phyloP scores from a whole-genome alignment of 2,797 vertebrate genomes.

The Gambusia yucatana region DNA sequence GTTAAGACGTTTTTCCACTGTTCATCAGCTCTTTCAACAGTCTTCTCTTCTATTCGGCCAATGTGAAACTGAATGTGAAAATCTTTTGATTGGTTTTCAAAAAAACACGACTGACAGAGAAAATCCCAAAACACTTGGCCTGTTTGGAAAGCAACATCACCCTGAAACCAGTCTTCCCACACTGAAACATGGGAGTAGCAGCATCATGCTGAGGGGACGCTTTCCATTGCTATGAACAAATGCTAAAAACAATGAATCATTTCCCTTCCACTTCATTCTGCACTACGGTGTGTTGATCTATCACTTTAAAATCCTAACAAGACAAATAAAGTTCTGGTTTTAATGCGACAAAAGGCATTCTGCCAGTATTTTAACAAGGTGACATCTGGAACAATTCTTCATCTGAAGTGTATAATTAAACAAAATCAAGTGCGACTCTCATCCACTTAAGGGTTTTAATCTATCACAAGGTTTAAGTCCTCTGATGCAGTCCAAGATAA shows the following conservation, averaged over 20 bases:
- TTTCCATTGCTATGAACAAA: background rate
- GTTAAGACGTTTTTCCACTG: background rate
- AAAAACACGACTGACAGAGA: background rate
- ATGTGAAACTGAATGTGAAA: background rate
- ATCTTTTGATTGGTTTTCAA: background rate
- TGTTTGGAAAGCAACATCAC: background rate
- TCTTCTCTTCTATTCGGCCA: background rate
- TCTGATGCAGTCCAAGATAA: background rate
- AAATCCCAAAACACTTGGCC: background rate
- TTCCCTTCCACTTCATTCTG: background rate
- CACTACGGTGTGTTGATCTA: background rate
- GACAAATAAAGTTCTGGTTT: background rate
- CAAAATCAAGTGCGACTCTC: background rate
- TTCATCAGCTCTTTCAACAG: conserved; percentile 4
- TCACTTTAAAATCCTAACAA: background rate
- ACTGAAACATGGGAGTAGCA: background rate
- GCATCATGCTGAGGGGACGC: background rate
- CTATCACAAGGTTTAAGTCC: background rate
- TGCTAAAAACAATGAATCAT: background rate
- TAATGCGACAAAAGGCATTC: background rate
- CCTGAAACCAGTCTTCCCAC: background rate
- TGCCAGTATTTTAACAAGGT: conserved; percentile 21
- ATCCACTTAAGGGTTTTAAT: background rate
- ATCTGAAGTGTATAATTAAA: conserved; percentile 4
- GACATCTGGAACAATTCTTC: conserved; percentile 12